Evolutionary conservation across 1,140 invertebrate species (phyloP).

Genomic region (Holcopasites calliopsidis): DNA sequence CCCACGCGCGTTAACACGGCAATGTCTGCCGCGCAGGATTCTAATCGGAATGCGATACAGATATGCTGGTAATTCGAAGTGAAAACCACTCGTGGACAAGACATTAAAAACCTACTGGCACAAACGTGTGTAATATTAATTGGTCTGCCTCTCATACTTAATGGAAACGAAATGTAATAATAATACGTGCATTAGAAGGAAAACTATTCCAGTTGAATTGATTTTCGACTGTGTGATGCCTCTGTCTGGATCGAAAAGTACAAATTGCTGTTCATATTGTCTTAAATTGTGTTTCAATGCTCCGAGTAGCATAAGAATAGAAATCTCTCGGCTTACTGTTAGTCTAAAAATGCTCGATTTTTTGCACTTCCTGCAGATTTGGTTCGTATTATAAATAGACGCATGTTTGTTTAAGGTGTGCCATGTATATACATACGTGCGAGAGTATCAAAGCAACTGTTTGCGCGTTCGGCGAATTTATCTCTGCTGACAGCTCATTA

Average conservation of each 20-base stretch:
- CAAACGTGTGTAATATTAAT: constrained; percentile 15
- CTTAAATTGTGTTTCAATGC: no score
- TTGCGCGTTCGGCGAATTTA: constrained; percentile 55
- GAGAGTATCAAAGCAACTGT: constrained; percentile 51
- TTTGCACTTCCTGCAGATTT: constrained; percentile 21
- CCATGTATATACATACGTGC: no score
- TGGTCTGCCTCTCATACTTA: background rate
- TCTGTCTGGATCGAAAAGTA: no score
- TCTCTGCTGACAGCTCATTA: constrained; percentile 64
- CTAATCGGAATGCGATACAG: constrained; percentile 36
- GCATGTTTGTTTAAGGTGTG: constrained; percentile 44
- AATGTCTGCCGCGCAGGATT: background rate
- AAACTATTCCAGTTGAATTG: no score
- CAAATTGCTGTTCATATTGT: no score
- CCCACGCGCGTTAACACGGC: constrained; percentile 6
- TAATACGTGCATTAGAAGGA: no score
- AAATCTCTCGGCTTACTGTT: constrained; percentile 13
- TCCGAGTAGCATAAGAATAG: no score
- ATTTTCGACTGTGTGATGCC: no score
- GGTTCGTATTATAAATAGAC: constrained; percentile 42
- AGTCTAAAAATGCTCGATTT: background rate
- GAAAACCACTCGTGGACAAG: background rate
- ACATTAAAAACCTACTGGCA: background rate
- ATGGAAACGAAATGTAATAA: no score
- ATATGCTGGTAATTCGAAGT: background rate